These are phyloP conservation scores for Phymatocera aterrima DNA, from an alignment of 2,888 invertebrate genomes.

Conservation along the genomic window DNA sequence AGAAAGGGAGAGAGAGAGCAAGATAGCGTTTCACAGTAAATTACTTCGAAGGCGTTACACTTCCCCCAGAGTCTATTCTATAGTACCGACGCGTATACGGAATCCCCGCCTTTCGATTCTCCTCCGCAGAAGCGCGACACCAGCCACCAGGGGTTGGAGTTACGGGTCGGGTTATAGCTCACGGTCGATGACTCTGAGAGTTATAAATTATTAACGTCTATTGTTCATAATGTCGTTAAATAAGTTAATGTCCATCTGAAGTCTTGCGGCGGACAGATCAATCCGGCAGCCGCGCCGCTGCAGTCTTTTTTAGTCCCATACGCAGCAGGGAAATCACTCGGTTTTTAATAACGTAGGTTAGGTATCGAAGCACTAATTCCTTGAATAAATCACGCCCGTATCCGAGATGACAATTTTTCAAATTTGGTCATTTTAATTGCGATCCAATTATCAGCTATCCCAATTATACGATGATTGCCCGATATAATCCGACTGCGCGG, in stretches of 20 bases:
- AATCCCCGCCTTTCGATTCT: conserved; percentile 33
- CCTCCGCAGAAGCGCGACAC: neutral
- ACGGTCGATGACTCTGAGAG: conserved; percentile 58
- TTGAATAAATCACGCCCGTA: too few species aligned
- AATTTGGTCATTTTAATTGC: too few species aligned
- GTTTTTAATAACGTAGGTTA: neutral
- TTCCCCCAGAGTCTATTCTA: conserved; percentile 54
- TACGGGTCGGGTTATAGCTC: conserved; percentile 58
- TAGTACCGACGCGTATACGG: too few species aligned
- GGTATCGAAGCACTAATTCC: too few species aligned
- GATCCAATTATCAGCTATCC: neutral
- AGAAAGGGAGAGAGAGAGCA: conserved; percentile 40
- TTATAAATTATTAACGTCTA: conserved; percentile 69
- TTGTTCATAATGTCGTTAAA: conserved; percentile 66
- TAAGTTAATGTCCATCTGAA: conserved; percentile 53
- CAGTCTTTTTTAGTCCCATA: neutral
- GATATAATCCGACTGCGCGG: neutral
- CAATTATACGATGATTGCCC: neutral
- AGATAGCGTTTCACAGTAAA: conserved; percentile 63
- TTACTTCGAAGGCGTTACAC: conserved; percentile 67
- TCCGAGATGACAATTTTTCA: too few species aligned
- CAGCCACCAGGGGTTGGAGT: conserved; percentile 44
- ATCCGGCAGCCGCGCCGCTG: neutral
- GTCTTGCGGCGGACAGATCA: conserved; percentile 26
- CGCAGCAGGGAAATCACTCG: too few species aligned